These are phyloP conservation scores for Lacerta bilineata DNA, from an alignment of 2,797 vertebrate species.

Conservation along the genomic window DNA sequence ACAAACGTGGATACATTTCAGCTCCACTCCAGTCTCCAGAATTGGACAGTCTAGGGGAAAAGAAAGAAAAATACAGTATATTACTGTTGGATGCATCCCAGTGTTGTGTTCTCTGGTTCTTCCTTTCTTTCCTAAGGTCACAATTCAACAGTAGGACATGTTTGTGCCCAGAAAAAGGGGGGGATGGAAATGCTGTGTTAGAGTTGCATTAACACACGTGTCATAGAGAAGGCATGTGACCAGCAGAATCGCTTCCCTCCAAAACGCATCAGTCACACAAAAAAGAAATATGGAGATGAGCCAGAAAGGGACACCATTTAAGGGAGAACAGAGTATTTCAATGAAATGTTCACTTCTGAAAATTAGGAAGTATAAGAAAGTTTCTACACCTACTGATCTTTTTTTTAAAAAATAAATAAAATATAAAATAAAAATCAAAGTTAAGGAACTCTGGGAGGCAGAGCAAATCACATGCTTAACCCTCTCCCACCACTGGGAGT, in stretches of 20 bases:
- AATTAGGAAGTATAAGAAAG: background rate
- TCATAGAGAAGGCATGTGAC: background rate
- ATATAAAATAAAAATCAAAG: background rate
- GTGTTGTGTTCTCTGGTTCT: background rate
- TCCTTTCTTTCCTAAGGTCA: background rate
- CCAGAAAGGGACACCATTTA: background rate
- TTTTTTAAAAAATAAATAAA: no score
- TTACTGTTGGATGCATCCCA: background rate
- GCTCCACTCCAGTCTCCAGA: constrained; percentile 60
- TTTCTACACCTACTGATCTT: background rate
- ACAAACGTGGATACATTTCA: constrained; percentile 57
- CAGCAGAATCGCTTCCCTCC: background rate
- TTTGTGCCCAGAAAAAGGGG: background rate
- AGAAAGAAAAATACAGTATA: constrained; percentile 29
- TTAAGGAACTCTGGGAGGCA: background rate
- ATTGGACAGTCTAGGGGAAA: constrained; percentile 69
- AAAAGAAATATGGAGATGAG: background rate
- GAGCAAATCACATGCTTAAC: background rate
- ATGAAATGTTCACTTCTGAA: background rate
- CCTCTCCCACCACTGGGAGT: background rate
- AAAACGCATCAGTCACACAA: background rate
- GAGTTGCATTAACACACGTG: background rate
- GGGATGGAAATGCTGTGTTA: background rate
- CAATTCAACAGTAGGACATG: background rate
- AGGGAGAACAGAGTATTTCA: background rate